These are phyloP conservation scores for Takifugu ocellatus DNA, from an alignment of 2,797 vertebrate genomes.

Conservation along the genomic window DNA sequence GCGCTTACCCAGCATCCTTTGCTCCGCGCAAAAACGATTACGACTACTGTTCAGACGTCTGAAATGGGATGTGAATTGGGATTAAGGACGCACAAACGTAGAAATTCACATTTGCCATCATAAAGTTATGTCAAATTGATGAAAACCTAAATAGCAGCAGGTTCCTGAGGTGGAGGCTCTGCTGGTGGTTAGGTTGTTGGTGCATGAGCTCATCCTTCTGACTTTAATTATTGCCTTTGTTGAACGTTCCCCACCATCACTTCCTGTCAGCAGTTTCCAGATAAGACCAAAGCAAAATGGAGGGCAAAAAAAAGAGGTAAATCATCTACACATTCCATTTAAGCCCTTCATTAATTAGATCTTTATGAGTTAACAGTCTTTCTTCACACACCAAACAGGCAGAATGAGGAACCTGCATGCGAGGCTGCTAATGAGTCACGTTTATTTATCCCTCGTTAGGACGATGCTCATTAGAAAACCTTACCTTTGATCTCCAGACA, in stretches of 20 bases:
- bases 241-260: neutral
- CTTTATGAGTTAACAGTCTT: too few relatives aligned
- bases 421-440: too few relatives aligned
- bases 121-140: neutral
- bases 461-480: too few relatives aligned
- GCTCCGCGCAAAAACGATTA: conserved; percentile 4
- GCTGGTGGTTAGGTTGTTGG: neutral
- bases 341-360: too few relatives aligned
- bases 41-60: conserved; percentile 7
- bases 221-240: neutral
- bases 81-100: too few relatives aligned
- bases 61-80: neutral
- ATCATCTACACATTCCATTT: too few relatives aligned
- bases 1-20: conserved; percentile 22
- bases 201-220: neutral
- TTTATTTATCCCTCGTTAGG: too few relatives aligned
- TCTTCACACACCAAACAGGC: too few relatives aligned
- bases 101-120: neutral
- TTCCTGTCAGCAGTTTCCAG: neutral
- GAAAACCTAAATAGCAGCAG: neutral
- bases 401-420: too few relatives aligned
- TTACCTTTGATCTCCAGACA: too few relatives aligned
- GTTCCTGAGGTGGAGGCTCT: neutral
- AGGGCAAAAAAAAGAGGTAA: too few relatives aligned
- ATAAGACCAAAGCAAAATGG: too few relatives aligned